A percentile compares a stretch with the other conserved stretches of the same genome.
These are phyloP conservation scores for Oryctolagus cuniculus DNA, from an alignment of 2,113 vertebrate genomes.

Conservation along the genomic window mOryCun1.1 NC_091440.1:18986501-18987000, in stretches of 20 bases:
- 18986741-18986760: background rate
- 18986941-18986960: conserved; percentile 32
- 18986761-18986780: background rate
- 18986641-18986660: background rate
- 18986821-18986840: conserved; percentile 34
- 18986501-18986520: background rate
- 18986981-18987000: conserved; percentile 3
- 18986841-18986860: background rate
- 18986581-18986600: background rate
- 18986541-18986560: background rate
- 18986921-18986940: background rate
- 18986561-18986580: background rate
- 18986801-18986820: background rate
- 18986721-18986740: background rate
- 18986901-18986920: background rate
- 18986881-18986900: background rate
- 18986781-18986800: background rate
- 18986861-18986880: background rate
- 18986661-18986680: background rate
- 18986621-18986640: background rate
- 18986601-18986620: background rate
- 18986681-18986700: background rate
- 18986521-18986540: background rate
- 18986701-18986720: background rate
- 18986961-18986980: background rate